phyloP scores from a whole-genome alignment of 2,113 vertebrate genomes.

The Sinocyclocheilus anophthalmus region DNA sequence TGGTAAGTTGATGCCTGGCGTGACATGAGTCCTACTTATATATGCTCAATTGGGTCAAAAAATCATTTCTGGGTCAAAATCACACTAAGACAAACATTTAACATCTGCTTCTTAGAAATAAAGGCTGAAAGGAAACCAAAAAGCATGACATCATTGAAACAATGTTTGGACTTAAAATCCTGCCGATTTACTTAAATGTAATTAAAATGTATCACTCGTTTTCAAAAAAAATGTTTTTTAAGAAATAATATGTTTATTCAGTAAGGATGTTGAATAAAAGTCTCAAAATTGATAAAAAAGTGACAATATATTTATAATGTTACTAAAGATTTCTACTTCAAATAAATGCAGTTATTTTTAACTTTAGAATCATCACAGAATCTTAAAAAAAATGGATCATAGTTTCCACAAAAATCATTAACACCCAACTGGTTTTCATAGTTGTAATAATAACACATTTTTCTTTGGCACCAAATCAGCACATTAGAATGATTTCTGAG shows the following conservation, averaged over 20 bases:
- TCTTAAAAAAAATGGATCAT: no score
- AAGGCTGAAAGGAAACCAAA: not conserved
- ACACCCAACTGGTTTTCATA: not conserved
- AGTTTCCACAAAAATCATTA: no score
- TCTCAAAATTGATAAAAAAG: not conserved
- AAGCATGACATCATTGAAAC: not conserved
- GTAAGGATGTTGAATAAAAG: not conserved
- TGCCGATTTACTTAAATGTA: not conserved
- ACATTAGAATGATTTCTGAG: not conserved
- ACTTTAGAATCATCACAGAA: not conserved
- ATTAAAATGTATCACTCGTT: not conserved
- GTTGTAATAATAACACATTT: not conserved
- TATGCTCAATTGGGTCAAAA: not conserved
- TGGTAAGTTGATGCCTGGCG: constrained; percentile 73
- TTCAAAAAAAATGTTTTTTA: not conserved
- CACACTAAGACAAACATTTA: not conserved
- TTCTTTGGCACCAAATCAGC: not conserved
- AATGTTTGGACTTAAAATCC: not conserved
- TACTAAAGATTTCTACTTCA: not conserved
- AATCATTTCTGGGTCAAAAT: no score
- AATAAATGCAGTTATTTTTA: not conserved
- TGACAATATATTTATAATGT: not conserved
- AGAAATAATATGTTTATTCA: not conserved
- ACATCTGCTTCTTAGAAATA: not conserved
- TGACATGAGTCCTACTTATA: not conserved